A percentile compares a stretch with the other conserved stretches of the same genome.
phyloP scores from a whole-genome alignment of 2,888 invertebrate genomes.

The Folsomia manolachei region DNA sequence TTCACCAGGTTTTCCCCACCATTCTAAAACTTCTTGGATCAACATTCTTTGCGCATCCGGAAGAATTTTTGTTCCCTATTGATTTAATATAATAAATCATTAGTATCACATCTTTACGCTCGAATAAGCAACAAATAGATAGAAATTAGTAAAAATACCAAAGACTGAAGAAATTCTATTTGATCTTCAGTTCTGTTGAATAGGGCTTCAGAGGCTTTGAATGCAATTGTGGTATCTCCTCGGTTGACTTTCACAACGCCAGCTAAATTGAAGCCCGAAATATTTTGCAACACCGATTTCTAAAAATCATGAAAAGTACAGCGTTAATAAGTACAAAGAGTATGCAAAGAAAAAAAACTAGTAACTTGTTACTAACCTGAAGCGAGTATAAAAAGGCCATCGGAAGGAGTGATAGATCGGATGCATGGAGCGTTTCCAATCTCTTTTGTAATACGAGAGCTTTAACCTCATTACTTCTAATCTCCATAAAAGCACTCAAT shows the following conservation, averaged over 20 bases:
- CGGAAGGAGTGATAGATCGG: slow-evolving; percentile 38
- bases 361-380: slow-evolving; percentile 24
- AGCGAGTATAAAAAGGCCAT: slow-evolving; percentile 38
- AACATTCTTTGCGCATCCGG: slow-evolving; percentile 38
- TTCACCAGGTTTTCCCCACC: slow-evolving; percentile 37
- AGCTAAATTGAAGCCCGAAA: slow-evolving; percentile 37
- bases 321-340: no score
- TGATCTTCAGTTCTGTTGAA: slow-evolving; percentile 30
- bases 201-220: slow-evolving; percentile 28
- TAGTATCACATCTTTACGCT: not conserved
- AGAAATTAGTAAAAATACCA: slow-evolving; percentile 23
- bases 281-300: slow-evolving; percentile 20
- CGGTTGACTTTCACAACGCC: slow-evolving; percentile 33
- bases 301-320: no score
- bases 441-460: slow-evolving; percentile 33
- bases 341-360: no score
- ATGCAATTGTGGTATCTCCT: slow-evolving; percentile 37
- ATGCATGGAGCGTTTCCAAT: slow-evolving; percentile 29
- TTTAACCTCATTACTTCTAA: slow-evolving; percentile 39
- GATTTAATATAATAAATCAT: slow-evolving; percentile 5
- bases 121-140: not conserved
- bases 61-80: slow-evolving; percentile 35
- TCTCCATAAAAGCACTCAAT: slow-evolving; percentile 32
- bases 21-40: slow-evolving; percentile 30
- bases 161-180: slow-evolving; percentile 38